Base-by-base conservation (phyloP, 2,888 invertebrate genomes). In the Hedychridium roseum region DNA sequence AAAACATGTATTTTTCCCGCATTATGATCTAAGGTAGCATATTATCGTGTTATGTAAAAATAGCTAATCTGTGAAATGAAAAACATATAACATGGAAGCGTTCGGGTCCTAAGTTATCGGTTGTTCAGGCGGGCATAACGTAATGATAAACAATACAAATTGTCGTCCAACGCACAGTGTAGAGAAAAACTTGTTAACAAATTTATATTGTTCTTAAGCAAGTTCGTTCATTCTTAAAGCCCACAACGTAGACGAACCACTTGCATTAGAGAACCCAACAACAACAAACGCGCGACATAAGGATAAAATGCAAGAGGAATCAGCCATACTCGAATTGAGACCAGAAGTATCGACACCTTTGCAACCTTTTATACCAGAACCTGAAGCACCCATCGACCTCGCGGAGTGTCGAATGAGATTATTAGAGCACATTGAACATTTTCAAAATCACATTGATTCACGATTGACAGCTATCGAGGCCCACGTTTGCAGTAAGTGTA, bases 301-400 rank as follows among this genome's bases (percentile, higher is more conserved):
- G 14, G 40, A 54, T 31, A 39, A 47, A n/a, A 20, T 47, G 12
- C 44, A 47, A n/a, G 47, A 37, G 9, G 51, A 56, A 34, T 9
- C 46, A n/a, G 50, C 40, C 12, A 27, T 49, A 18, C 28, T 31
- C 4, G n/a, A 37, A 3, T 6, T 38, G 4, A 50, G 41, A 12
- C 56, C 48, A 2, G 51, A 50, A 42, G 32, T 59, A 9, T 46
- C 59, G 18, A 28, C 58, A 12, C 68, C 68, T 2, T 44, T 65
- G 20, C 75, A 72, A 43, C 74, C 78, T 14, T 71, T 75, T 36
- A 86, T 85, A 55, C 92, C 92, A 7, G 86, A 88, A 76, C 92
- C 92, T 0, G 92, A 93, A 76, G 90, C 90, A 7, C 87, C 91
- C 1, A 92, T 92, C 45, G 90, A 92, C 79, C 85, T 89, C 34